Evolutionary conservation across 1,140 invertebrate species (phyloP), one percentile per base, ranked within the genome.

Genomic region (Cotesia vestalis): DNA sequence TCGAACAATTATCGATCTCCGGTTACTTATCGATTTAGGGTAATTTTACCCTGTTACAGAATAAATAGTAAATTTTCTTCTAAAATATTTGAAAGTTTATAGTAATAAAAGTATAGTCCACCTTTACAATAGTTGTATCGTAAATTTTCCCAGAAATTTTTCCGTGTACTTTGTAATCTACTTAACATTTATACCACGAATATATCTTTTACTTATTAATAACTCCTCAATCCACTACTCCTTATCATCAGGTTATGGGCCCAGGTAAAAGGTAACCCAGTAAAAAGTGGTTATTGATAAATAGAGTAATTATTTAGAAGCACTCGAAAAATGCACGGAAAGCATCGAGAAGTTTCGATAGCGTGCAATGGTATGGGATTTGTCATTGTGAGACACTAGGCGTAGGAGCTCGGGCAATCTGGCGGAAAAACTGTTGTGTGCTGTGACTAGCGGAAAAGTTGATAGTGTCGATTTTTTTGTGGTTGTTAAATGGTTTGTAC

Each of bases 211-310:
- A 40, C 12, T 59, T 17, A 59, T 59, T 59, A 59, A 4, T 20
- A 17, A 61, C 60, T 20, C 20, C 20, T 20, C 2, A 2, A 20
- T 20, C 60, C 36, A 61, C 20, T 20, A 20, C 0, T 4, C n/a
- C 60, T 61, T 61, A 14, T 61, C 60, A 61, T 61, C 63, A 66
- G 40, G 63, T 66, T 66, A 66, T 66, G 63, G 63, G 63, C 35
- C 27, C 63, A 66, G 63, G 12, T 61, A n/a, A 61, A 34, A n/a
- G 60, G 4, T 61, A 36, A 12, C 60, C 17, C 11, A 36, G 11
- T 5, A 27, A 17, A 9, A 27, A 8, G 11, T n/a, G 36, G 60
- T 34, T 36, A 8, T 20, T 36, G 1, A 38, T 20, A 20, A 20
- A 66, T 12, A 66, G 8, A 8, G 63, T 17, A 6, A 34, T 12